Evolutionary conservation across 2,113 vertebrate genomes (phyloP), one percentile per base, ranked within the genome.

Genomic region (Choloepus hoffmanni): DNA sequence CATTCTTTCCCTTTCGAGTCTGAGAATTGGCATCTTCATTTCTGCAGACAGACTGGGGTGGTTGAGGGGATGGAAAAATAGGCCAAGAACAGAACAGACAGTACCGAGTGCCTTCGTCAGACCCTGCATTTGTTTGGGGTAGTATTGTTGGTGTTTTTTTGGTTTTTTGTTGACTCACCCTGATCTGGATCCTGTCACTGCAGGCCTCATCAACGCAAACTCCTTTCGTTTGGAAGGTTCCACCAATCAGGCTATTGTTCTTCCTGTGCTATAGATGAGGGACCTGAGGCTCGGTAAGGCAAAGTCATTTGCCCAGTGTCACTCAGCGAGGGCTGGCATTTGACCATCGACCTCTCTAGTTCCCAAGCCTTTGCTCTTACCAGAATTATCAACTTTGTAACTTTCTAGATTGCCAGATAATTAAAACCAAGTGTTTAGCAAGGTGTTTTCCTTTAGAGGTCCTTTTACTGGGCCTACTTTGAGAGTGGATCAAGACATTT

Each of bases 401-500:
- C 91, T 94, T 91, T 85, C 24, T 68, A 77, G 77, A 96, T 74
- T 26, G 67, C 19, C 33, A 1, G 11, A 2, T 68, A 63, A 68
- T 92, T 77, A 87, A 92, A 89, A 72, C 36, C 30, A 60, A 96
- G 76, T 40, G 72, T 28, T 95, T 92, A 84, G 79, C 40, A 82
- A 95, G 92, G 55, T 67, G 33, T 81, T 97, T 96, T 74, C 33
- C 65, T 95, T 89, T 63, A 79, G 70, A 92, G 92, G 53, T 85
- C 33, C 45, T 72, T 90, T 82, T 83, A 43, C 89, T 30, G 45
- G 48, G 50, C 86, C 90, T 84, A 43, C 79, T 95, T 91, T 89
- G 67, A 95, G 76, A 97, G 79, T 73, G 30, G 65, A 96, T 97
- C 89, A 77, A 97, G 97, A 96, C 95, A 95, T 98, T 95, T 95